Evolutionary conservation across 2,113 vertebrate genomes (phyloP), one percentile per base, ranked within the genome.

Genomic region (Corapipo altera): DNA sequence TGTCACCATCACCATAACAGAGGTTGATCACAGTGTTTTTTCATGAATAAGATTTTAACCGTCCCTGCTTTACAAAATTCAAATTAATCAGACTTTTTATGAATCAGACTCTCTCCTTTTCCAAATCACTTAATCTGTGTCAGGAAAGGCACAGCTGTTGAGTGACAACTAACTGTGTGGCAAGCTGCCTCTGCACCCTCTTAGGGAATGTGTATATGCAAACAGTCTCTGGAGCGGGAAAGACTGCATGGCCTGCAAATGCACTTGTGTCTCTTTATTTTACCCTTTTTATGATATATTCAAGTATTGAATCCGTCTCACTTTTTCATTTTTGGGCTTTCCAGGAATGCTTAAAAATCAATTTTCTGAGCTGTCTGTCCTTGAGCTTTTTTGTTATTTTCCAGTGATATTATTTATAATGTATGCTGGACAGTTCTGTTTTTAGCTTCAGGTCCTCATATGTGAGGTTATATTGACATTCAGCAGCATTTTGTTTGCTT

Each of bases 61-160:
- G 21, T 59, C 19, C 17, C 39, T 65, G 16, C 41, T 89, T 74
- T 30, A 64, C 12, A 78, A 72, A 85, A 89, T 17, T 57, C 37
- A 58, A 57, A 89, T 88, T 73, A 62, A 74, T 86, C 67, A 85
- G 57, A 27, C 18, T 83, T 90, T 59, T 78, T 33, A 66, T 48
- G 79, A 89, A 79, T 78, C 28, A 73, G 48, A 73, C 24, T 76
- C 59, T 57, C 17, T 57, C 58, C 55, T 87, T 9, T 58, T 87
- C 58, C 62, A 84, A 83, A 81, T 81, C 54, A 39, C 76, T 87
- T 89, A 37, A 75, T 86, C 55, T 73, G 15, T 46, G 79, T 78
- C 61, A 91, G 44, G 19, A 94, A 94, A 86, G 84, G 64, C 94
- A 92, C 37, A 92, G 20, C n/a, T 91, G 62, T 69, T 90, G 94